phyloP scores from a whole-genome alignment of 2,888 invertebrate genomes.

The Ecliptopera silaceata region DNA sequence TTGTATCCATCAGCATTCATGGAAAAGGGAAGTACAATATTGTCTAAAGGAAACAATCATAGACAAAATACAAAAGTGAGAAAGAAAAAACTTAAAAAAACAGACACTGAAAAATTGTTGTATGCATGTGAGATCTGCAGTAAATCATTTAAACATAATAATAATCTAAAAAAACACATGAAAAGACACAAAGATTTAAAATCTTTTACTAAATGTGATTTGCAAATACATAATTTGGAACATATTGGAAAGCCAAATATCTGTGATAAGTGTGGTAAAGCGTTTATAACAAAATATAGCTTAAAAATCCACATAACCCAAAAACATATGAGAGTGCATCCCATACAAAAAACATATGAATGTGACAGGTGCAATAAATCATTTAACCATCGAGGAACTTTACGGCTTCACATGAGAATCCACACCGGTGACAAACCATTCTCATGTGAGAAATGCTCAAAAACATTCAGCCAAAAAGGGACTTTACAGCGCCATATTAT shows the following conservation, averaged over 20 bases:
- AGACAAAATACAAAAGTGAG: not conserved
- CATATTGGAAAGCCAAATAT: not conserved
- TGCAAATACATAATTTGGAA: conserved; percentile 8
- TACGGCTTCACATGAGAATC: conserved; percentile 27
- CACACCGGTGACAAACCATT: conserved; percentile 30
- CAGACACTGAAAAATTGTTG: not conserved
- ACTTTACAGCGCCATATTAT: conserved; percentile 24
- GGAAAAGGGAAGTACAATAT: not conserved
- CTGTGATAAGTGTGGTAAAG: conserved; percentile 20
- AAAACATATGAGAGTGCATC: conserved; percentile 17
- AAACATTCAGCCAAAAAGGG: conserved; percentile 23
- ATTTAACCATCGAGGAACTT: conserved; percentile 24
- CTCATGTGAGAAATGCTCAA: conserved; percentile 28
- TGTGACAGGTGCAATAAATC: conserved; percentile 27
- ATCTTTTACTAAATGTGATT: conserved; percentile 3
- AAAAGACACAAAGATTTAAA: not conserved
- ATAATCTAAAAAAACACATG: conserved; percentile 6
- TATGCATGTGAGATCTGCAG: conserved; percentile 13
- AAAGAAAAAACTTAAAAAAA: not conserved
- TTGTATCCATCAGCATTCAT: not conserved
- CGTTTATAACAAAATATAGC: conserved; percentile 24
- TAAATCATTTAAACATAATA: conserved; percentile 8
- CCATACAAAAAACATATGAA: conserved; percentile 1
- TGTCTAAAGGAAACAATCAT: not conserved
- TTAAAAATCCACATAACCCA: conserved; percentile 21